Evolutionary conservation across 1,140 invertebrate genomes (phyloP).

Genomic region (Drosophila bifasciata): DNA sequence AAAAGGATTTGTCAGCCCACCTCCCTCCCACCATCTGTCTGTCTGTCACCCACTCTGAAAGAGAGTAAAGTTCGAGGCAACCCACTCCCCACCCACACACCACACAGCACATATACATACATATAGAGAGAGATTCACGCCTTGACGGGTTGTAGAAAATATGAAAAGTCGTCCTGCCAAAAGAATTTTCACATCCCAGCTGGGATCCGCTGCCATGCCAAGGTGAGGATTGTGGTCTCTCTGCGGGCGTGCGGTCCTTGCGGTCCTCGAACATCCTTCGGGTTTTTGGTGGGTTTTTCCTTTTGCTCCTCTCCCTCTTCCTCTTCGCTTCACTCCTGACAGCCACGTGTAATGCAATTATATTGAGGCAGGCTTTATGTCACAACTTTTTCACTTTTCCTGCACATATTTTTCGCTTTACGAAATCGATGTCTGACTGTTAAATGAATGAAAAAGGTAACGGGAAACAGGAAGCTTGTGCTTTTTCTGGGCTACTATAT

Average conservation of each 20-base stretch:
- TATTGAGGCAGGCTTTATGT: slow-evolving; percentile 70
- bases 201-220: slow-evolving; percentile 42
- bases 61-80: slow-evolving; percentile 10
- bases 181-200: slow-evolving; percentile 49
- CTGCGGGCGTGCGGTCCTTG: slow-evolving; percentile 54
- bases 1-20: slow-evolving; percentile 68
- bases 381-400: slow-evolving; percentile 65
- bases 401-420: slow-evolving; percentile 39
- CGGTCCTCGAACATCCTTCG: slow-evolving; percentile 13
- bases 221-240: slow-evolving; percentile 57
- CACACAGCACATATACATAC: background rate
- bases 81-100: slow-evolving; percentile 11
- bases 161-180: slow-evolving; percentile 73
- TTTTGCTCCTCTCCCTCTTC: slow-evolving; percentile 41
- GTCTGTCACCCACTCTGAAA: slow-evolving; percentile 1
- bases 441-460: slow-evolving; percentile 25
- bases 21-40: background rate
- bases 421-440: slow-evolving; percentile 40
- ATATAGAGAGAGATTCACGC: slow-evolving; percentile 31
- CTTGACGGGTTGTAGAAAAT: slow-evolving; percentile 56
- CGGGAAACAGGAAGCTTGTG: background rate
- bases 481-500: too few species aligned
- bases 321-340: slow-evolving; percentile 15
- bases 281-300: slow-evolving; percentile 9
- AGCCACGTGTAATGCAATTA: slow-evolving; percentile 76